Percentiles rank a stretch among this genome's conserved stretches.
Conservation (phyloP, 2,797 vertebrate genomes). For the Siniperca obscura region DNA sequence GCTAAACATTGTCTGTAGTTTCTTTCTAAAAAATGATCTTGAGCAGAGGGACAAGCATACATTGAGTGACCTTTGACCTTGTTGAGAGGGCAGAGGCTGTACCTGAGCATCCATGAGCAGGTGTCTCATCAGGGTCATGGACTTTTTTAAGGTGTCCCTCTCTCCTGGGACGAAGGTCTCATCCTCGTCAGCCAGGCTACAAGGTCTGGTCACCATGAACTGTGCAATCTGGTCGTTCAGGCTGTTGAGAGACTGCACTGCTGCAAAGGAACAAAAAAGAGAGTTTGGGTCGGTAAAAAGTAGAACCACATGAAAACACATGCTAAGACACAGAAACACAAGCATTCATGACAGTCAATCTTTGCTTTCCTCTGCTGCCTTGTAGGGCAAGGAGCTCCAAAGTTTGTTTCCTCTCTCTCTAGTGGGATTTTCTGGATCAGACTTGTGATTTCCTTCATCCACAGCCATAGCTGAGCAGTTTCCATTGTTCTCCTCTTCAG, state of each 20-base stretch:
- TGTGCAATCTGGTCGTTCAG: constrained; percentile 96
- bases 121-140: constrained; percentile 95
- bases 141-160: constrained; percentile 91
- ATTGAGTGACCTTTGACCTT: neutral
- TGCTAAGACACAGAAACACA: constrained; percentile 3
- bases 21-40: neutral
- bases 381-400: constrained; percentile 3
- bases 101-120: constrained; percentile 97
- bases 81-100: constrained; percentile 45
- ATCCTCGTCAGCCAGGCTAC: constrained; percentile 86
- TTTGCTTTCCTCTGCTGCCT: neutral
- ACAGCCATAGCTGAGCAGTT: constrained; percentile 24
- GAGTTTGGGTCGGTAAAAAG: neutral
- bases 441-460: constrained; percentile 63
- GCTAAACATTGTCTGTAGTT: neutral
- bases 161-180: constrained; percentile 89
- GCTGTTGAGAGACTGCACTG: constrained; percentile 94
- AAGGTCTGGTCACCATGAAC: constrained; percentile 91
- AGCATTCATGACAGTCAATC: neutral
- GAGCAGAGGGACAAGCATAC: neutral
- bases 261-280: constrained; percentile 74
- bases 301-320: constrained; percentile 1
- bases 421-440: constrained; percentile 47
- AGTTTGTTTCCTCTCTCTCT: constrained; percentile 16
- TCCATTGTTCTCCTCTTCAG: constrained; percentile 58